Conservation (phyloP, 1,140 invertebrate genomes). For the Heterodera carotae region DNA sequence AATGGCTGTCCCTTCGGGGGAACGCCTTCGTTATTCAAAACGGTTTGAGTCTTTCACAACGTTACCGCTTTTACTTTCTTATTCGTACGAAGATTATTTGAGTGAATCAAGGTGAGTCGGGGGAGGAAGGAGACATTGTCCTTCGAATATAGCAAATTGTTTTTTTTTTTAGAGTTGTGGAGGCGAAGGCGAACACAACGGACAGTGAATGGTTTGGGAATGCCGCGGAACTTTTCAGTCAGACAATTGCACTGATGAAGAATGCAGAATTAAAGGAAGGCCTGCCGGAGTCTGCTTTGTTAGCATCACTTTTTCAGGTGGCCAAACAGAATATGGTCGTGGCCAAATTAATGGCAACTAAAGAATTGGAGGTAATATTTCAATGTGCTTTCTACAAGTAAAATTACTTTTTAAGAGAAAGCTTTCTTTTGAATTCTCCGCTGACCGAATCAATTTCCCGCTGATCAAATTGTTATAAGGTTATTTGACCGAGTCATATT, state of each 20-base stretch:
- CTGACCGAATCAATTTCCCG: constrained; percentile 11
- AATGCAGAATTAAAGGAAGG: not conserved
- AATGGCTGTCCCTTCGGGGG: constrained; percentile 25
- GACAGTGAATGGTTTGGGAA: constrained; percentile 1
- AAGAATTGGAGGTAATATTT: not conserved
- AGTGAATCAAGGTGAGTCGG: constrained; percentile 20
- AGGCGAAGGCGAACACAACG: not conserved
- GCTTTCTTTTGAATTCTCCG: constrained; percentile 29
- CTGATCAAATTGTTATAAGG: constrained; percentile 27
- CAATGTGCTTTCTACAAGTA: not conserved
- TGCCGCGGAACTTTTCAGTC: constrained; percentile 5
- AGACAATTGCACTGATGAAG: not conserved
- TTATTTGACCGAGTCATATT: constrained; percentile 3
- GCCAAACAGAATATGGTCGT: constrained; percentile 27
- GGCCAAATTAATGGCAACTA: constrained; percentile 9
- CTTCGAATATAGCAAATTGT: too few relatives aligned
- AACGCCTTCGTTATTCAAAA: constrained; percentile 26
- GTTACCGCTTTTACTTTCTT: constrained; percentile 11
- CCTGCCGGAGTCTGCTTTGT: not conserved
- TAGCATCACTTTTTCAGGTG: not conserved
- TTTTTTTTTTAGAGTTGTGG: constrained; percentile 18
- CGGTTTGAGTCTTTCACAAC: constrained; percentile 12
- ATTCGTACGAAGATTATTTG: constrained; percentile 28
- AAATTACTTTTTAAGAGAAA: constrained; percentile 38
- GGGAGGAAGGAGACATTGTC: too few relatives aligned